These are phyloP conservation scores for Liodrosophila aerea DNA, from an alignment of 2,888 invertebrate genomes.

Conservation along the genomic window DNA sequence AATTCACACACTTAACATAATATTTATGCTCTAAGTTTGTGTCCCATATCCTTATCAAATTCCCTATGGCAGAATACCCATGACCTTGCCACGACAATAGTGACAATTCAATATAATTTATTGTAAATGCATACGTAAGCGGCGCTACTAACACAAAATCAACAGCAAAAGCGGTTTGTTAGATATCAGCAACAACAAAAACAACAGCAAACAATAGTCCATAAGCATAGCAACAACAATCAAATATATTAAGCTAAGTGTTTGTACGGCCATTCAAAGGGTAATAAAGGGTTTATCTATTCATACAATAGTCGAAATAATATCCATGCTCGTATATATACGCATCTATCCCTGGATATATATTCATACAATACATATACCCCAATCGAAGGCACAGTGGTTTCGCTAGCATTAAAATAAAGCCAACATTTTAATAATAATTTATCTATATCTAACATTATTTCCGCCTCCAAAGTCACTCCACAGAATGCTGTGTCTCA, in stretches of 20 bases:
- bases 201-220: slow-evolving; percentile 7
- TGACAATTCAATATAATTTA: slow-evolving; percentile 46
- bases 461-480: too few relatives aligned
- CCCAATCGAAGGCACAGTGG: slow-evolving; percentile 12
- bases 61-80: not conserved
- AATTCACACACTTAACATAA: not conserved
- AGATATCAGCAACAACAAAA: slow-evolving; percentile 11
- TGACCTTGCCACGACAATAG: slow-evolving; percentile 37
- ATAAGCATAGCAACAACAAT: slow-evolving; percentile 26
- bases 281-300: slow-evolving; percentile 56
- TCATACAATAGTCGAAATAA: slow-evolving; percentile 20
- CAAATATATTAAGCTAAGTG: slow-evolving; percentile 32
- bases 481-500: not conserved
- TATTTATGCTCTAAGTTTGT: too few relatives aligned
- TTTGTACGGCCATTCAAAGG: slow-evolving; percentile 27
- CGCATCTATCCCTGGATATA: not conserved
- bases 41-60: not conserved
- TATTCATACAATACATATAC: too few relatives aligned
- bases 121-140: slow-evolving; percentile 58
- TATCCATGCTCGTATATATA: slow-evolving; percentile 16
- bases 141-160: slow-evolving; percentile 36
- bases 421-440: slow-evolving; percentile 8
- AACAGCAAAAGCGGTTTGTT: slow-evolving; percentile 40
- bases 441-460: too few relatives aligned
- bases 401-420: not conserved